These are phyloP conservation scores for Macrotrachela quadricornifera DNA, from an alignment of 1,140 invertebrate species.

Conservation along the genomic window DNA sequence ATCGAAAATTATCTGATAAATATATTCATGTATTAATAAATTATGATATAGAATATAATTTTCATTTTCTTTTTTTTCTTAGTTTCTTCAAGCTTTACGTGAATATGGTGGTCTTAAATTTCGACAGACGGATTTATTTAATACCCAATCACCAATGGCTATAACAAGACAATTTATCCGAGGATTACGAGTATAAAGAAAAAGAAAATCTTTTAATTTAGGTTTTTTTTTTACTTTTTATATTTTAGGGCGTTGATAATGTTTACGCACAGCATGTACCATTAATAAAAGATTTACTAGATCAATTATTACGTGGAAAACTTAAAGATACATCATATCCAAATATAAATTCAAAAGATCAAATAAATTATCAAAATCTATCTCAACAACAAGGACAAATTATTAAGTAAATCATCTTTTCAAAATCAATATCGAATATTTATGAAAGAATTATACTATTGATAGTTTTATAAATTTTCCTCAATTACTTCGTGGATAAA, in stretches of 20 bases:
- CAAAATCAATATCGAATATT: no score
- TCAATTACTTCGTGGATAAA: no score
- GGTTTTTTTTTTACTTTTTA: no score
- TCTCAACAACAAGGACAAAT: no score
- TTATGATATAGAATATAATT: background rate
- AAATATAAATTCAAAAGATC: conserved; percentile 32
- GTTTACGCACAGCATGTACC: conserved; percentile 87
- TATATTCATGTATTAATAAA: background rate
- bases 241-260: conserved; percentile 63
- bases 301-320: conserved; percentile 66
- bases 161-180: conserved; percentile 73
- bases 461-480: no score
- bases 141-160: conserved; percentile 46
- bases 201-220: no score
- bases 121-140: conserved; percentile 55
- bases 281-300: conserved; percentile 55
- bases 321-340: conserved; percentile 60
- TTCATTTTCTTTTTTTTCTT: conserved; percentile 11
- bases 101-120: conserved; percentile 57
- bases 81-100: conserved; percentile 47
- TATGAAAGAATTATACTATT: no score
- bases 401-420: no score
- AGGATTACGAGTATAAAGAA: conserved; percentile 58
- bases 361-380: no score
- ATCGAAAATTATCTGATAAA: background rate